phyloP scores from a whole-genome alignment of 1,140 invertebrate species.

The Cecropterus lyciades region DNA sequence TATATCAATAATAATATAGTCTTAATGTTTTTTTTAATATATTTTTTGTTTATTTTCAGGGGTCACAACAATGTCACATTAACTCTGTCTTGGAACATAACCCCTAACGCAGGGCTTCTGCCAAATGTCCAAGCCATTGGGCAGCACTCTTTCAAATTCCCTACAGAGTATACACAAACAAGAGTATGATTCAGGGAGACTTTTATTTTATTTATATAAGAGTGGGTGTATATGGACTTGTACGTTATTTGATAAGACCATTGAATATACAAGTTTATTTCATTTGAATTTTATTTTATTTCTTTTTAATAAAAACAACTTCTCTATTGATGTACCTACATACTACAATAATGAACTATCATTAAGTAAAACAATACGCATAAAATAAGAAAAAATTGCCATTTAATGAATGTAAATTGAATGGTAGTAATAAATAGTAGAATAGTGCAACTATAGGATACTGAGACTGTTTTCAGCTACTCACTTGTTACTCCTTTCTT shows the following conservation, averaged over 20 bases:
- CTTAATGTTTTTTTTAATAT: no score
- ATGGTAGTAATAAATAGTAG: no score
- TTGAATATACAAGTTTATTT: constrained; percentile 58
- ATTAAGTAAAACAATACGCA: no score
- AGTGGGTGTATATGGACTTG: constrained; percentile 45
- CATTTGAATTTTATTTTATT: constrained; percentile 40
- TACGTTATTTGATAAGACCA: constrained; percentile 53
- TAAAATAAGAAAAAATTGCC: no score
- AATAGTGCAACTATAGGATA: no score
- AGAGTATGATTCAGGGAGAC: constrained; percentile 86
- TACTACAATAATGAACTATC: no score
- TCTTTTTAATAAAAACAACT: constrained; percentile 6
- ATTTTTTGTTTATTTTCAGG: constrained; percentile 88
- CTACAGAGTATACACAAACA: constrained; percentile 92
- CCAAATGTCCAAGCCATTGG: constrained; percentile 94
- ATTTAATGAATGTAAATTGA: no score
- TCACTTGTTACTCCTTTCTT: no score
- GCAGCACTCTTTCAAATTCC: constrained; percentile 95
- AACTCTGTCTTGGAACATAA: constrained; percentile 98
- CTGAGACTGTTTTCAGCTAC: no score
- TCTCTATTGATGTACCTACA: no score
- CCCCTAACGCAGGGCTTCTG: constrained; percentile 98
- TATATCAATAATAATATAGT: no score
- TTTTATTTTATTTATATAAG: constrained; percentile 33
- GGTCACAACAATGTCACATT: constrained; percentile 97